These are phyloP conservation scores for Heliconius ethilla DNA, from an alignment of 2,888 invertebrate species.

Conservation along the genomic window DNA sequence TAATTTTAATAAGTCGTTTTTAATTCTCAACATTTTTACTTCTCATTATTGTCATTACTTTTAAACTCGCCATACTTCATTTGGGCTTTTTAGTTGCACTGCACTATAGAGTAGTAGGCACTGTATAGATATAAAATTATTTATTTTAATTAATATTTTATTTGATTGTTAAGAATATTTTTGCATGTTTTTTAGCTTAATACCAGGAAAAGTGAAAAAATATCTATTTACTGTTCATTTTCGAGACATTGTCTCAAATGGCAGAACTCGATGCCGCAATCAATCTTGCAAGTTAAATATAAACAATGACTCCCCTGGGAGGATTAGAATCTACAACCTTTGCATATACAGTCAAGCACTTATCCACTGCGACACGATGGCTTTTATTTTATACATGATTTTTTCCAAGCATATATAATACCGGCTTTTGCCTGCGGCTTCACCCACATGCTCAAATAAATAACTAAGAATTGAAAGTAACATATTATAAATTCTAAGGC, in stretches of 20 bases:
- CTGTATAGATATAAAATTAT: background rate
- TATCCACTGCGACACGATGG: background rate
- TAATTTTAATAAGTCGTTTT: background rate
- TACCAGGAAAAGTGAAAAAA: too few species aligned
- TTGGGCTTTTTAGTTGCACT: background rate
- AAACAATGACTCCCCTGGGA: too few species aligned
- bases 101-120: background rate
- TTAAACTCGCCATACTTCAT: background rate
- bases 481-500: background rate
- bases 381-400: background rate
- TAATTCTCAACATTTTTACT: constrained; percentile 1
- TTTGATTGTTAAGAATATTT: too few species aligned
- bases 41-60: constrained; percentile 1
- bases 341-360: background rate
- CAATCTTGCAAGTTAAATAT: too few species aligned
- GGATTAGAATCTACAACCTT: background rate
- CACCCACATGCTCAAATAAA: background rate
- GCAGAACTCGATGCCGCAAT: too few species aligned
- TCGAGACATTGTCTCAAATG: too few species aligned
- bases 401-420: too few species aligned
- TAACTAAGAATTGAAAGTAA: background rate
- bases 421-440: background rate
- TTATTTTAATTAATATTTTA: too few species aligned
- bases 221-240: too few species aligned
- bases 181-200: too few species aligned